Conservation (phyloP, 2,888 invertebrate species). For the Tyria jacobaeae region DNA sequence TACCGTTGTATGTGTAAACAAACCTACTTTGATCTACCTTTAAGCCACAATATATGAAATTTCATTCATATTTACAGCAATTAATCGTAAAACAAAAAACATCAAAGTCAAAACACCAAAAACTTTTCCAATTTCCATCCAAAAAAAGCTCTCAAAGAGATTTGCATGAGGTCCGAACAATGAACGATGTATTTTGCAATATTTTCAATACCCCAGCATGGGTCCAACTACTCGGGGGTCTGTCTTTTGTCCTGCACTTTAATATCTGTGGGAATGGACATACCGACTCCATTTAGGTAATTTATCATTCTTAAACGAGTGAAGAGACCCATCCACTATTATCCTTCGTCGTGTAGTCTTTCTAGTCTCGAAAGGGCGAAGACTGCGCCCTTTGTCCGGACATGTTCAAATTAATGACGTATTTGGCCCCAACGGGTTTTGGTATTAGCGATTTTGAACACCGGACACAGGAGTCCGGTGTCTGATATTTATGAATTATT, state of each 20-base stretch:
- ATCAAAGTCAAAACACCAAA: constrained; percentile 69
- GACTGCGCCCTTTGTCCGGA: constrained; percentile 74
- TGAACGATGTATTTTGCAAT: constrained; percentile 76
- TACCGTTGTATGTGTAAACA: neutral
- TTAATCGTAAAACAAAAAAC: constrained; percentile 68
- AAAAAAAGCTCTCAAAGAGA: constrained; percentile 79
- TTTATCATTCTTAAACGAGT: constrained; percentile 87
- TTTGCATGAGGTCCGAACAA: constrained; percentile 80
- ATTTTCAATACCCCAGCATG: constrained; percentile 84
- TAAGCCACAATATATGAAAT: neutral
- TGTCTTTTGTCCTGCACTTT: constrained; percentile 78
- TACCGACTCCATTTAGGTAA: constrained; percentile 84
- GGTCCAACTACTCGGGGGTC: constrained; percentile 75
- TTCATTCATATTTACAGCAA: neutral
- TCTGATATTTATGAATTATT: constrained; percentile 83
- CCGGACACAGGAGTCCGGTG: constrained; percentile 64
- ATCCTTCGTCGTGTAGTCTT: constrained; percentile 58
- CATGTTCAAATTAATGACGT: constrained; percentile 65
- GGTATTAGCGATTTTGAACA: constrained; percentile 60
- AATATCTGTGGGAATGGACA: constrained; percentile 87
- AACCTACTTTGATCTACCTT: constrained; percentile 2
- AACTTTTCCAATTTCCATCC: constrained; percentile 84
- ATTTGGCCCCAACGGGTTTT: constrained; percentile 76
- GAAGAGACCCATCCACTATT: constrained; percentile 75
- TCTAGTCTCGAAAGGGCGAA: constrained; percentile 67